phyloP scores from a whole-genome alignment of 2,888 invertebrate species.

The Sphinx pinastri region DNA sequence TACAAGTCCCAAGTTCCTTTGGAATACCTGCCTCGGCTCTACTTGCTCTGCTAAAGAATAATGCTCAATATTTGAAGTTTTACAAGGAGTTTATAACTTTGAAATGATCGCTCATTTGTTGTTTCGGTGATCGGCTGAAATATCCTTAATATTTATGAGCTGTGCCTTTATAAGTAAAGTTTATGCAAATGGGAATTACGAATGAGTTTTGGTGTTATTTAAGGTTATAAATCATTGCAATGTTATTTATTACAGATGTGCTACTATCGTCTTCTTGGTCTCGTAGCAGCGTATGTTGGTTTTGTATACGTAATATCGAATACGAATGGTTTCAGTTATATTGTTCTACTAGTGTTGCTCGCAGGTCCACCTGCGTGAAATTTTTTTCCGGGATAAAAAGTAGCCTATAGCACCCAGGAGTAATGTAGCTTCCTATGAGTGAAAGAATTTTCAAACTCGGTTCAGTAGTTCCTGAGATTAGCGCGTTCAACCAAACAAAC shows the following conservation, averaged over 20 bases:
- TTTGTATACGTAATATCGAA: too few relatives aligned
- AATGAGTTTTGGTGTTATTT: slow-evolving; percentile 5
- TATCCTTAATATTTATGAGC: slow-evolving; percentile 23
- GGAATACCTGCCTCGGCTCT: slow-evolving; percentile 52
- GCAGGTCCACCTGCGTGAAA: too few relatives aligned
- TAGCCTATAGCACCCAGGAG: too few relatives aligned
- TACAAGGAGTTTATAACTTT: slow-evolving; percentile 43
- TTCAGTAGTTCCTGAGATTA: too few relatives aligned
- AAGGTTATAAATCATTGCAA: slow-evolving; percentile 6
- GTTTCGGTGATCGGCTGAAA: slow-evolving; percentile 15
- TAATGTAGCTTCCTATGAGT: too few relatives aligned
- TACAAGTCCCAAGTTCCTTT: slow-evolving; percentile 52
- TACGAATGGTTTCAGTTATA: too few relatives aligned
- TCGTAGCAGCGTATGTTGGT: too few relatives aligned
- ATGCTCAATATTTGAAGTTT: slow-evolving; percentile 50
- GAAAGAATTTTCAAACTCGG: too few relatives aligned
- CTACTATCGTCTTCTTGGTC: too few relatives aligned
- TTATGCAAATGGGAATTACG: slow-evolving; percentile 6
- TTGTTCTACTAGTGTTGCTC: too few relatives aligned
- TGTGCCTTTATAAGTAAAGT: slow-evolving; percentile 7
- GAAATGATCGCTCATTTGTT: slow-evolving; percentile 27
- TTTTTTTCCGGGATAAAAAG: too few relatives aligned
- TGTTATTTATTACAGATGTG: neutral
- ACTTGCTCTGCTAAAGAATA: slow-evolving; percentile 55
- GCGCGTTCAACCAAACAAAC: too few relatives aligned